Evolutionary conservation across 2,888 invertebrate genomes (phyloP), one percentile per base, ranked within the genome.

Genomic region (Andricus curvator): DNA sequence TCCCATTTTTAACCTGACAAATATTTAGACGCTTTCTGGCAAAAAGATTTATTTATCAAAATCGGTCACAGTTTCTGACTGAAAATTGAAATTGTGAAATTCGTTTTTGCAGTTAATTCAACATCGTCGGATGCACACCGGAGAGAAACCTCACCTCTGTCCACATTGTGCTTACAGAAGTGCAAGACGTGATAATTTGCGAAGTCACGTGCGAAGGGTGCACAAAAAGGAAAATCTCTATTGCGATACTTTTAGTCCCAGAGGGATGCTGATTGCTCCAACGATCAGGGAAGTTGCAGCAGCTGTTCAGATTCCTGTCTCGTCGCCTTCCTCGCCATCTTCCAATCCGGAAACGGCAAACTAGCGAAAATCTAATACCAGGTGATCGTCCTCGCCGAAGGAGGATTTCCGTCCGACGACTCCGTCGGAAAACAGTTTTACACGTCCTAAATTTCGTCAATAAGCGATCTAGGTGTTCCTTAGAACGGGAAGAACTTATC

Each of bases 121-220:
- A 86, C 94, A 94, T 88, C 92, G 94, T 78, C 91, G 94, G 81
- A 94, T 94, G 94, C 94, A 94, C 85, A 94, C 94, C 60, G 94
- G 94, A 8, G 94, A 94, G 85, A 94, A 94, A 81, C 94, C 94
- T 4, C 94, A 94, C 86, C 90, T 94, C 17, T 94, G 94, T 87
- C 94, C 94, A 15, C 94, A 94, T 85, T 94, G 94, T 87, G 92
- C 93, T n/a, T 94, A 94, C 85, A 92, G 94, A 77, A 94, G 94
- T 62, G 94, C 94, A 1, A 92, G 94, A 68, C 92, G 94, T 78
- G 94, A 94, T 90, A 94, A 94, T 89, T 90, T 94, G 67, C 93
- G 94, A 51, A 94, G 94, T 68, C 94, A 94, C 88, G 94, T 94
- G 13, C 92, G 94, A 41, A 90, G 94, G 62, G 94, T 94, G 80